Conservation (phyloP, 2,888 invertebrate genomes). For the Ischnus inquisitorius region DNA sequence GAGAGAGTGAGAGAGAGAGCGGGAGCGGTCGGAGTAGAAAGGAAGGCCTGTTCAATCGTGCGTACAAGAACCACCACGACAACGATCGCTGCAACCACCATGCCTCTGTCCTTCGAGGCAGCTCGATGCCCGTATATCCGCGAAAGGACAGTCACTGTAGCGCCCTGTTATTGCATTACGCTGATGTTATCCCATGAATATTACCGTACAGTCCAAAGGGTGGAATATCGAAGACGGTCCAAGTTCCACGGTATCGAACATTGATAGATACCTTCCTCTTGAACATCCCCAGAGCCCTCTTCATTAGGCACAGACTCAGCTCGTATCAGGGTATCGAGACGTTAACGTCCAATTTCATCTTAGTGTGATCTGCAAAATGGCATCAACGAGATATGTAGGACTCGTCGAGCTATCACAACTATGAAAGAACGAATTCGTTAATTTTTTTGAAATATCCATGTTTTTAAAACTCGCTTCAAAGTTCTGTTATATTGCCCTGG, state of each 20-base stretch:
- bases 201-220: background rate
- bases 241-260: background rate
- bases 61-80: constrained; percentile 52
- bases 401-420: too few species aligned
- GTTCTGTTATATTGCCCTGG: background rate
- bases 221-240: background rate
- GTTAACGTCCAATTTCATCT: background rate
- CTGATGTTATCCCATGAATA: constrained; percentile 19
- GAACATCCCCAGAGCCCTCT: background rate
- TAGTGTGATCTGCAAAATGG: background rate
- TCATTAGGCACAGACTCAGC: background rate
- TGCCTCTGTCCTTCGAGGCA: constrained; percentile 30
- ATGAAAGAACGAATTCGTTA: too few species aligned
- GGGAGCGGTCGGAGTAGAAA: constrained; percentile 52
- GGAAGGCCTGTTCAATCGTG: constrained; percentile 62
- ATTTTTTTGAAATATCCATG: too few species aligned
- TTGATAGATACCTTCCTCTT: background rate
- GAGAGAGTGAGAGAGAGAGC: constrained; percentile 58
- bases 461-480: background rate
- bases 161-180: constrained; percentile 34
- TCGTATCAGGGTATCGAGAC: background rate
- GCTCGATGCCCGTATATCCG: constrained; percentile 40
- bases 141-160: constrained; percentile 30
- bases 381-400: background rate
- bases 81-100: constrained; percentile 29